A percentile compares a stretch with the other conserved stretches of the same genome.
These are phyloP conservation scores for Ephestia elutella DNA, from an alignment of 1,140 invertebrate species.

Conservation along the genomic window DNA sequence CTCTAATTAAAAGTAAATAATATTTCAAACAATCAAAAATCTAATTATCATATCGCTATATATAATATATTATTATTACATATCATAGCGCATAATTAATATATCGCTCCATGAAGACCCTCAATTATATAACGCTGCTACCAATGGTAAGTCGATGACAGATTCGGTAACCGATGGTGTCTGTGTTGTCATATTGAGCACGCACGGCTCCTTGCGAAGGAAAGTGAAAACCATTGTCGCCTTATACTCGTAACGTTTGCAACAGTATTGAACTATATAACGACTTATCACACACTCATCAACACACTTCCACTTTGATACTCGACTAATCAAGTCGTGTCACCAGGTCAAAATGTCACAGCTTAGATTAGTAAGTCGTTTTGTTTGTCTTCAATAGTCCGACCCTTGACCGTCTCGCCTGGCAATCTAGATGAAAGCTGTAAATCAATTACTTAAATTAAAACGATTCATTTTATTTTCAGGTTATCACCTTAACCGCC, in stretches of 20 bases:
- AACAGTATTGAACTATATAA: slow-evolving; percentile 71
- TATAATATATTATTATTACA: no score
- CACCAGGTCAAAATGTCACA: slow-evolving; percentile 47
- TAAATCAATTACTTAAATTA: slow-evolving; percentile 9
- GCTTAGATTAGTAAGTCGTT: slow-evolving; percentile 60
- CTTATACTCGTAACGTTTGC: slow-evolving; percentile 63
- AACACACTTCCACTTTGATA: slow-evolving; percentile 48
- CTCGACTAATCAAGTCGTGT: slow-evolving; percentile 52
- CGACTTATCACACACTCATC: slow-evolving; percentile 49
- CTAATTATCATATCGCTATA: no score
- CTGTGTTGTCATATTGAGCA: slow-evolving; percentile 55
- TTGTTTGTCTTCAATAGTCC: neutral
- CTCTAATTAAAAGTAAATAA: no score
- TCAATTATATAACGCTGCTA: slow-evolving; percentile 55
- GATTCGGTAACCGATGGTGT: slow-evolving; percentile 53
- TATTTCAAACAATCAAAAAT: no score
- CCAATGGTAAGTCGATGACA: slow-evolving; percentile 44
- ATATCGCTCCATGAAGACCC: slow-evolving; percentile 32
- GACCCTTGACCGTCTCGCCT: neutral
- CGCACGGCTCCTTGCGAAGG: slow-evolving; percentile 60
- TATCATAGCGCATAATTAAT: no score
- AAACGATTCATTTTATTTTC: slow-evolving; percentile 31
- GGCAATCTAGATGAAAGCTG: neutral
- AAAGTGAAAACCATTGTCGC: slow-evolving; percentile 63
- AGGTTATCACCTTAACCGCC: slow-evolving; percentile 42